These are phyloP conservation scores for Valencia hispanica DNA, from an alignment of 2,797 vertebrate species.

Conservation along the genomic window DNA sequence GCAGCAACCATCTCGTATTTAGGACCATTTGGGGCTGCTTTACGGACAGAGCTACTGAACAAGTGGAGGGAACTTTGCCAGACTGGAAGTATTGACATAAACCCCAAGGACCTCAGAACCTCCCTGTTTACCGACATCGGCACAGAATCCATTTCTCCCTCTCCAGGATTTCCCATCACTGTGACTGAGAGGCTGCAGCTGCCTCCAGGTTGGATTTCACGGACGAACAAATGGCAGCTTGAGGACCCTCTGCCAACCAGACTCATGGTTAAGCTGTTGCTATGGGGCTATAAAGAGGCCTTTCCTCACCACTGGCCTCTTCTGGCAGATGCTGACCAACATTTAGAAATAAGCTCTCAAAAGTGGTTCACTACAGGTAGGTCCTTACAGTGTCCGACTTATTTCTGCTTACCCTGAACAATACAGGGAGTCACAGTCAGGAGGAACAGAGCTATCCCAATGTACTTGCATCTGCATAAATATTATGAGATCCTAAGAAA, in stretches of 20 bases:
- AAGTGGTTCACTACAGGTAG: conserved; percentile 39
- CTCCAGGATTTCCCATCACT: conserved; percentile 60
- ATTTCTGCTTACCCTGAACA: background rate
- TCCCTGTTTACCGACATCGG: conserved; percentile 49
- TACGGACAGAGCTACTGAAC: conserved; percentile 78
- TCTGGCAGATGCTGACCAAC: conserved; percentile 76
- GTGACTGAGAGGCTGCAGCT: conserved; percentile 63
- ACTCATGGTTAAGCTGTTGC: conserved; percentile 72
- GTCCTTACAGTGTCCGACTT: background rate
- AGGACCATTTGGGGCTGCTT: conserved; percentile 79
- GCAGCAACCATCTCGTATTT: conserved; percentile 83
- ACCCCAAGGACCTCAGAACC: conserved; percentile 73
- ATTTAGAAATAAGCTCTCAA: conserved; percentile 58
- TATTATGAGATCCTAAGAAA: background rate
- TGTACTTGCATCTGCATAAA: background rate
- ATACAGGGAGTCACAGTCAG: background rate
- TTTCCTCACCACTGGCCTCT: conserved; percentile 76
- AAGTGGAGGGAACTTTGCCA: conserved; percentile 83
- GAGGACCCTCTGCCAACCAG: conserved; percentile 52
- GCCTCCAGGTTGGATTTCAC: conserved; percentile 65
- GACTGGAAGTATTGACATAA: conserved; percentile 69
- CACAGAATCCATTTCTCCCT: conserved; percentile 9
- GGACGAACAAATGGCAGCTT: conserved; percentile 50
- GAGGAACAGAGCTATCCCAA: background rate
- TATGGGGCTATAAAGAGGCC: conserved; percentile 65